These are phyloP conservation scores for Plestiodon gilberti DNA, from an alignment of 2,113 vertebrate genomes.

Conservation along the genomic window DNA sequence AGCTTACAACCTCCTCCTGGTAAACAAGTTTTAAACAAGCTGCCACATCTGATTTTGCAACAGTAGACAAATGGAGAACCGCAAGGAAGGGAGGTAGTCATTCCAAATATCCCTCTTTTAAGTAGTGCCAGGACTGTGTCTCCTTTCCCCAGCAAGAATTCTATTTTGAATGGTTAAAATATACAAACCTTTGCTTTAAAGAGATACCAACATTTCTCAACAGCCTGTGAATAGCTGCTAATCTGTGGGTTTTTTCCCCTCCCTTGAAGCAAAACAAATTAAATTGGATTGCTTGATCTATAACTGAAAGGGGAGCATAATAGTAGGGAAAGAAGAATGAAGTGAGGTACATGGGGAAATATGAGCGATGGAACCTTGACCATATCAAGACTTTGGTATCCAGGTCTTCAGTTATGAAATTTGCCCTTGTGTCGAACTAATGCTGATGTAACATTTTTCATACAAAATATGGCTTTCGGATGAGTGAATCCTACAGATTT, in stretches of 20 bases:
- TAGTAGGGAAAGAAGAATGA: background rate
- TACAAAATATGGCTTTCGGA: background rate
- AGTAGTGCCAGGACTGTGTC: conserved; percentile 24
- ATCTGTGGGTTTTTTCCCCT: background rate
- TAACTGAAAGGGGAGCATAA: background rate
- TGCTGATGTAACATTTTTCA: background rate
- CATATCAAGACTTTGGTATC: background rate
- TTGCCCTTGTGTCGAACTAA: background rate
- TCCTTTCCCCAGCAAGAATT: conserved; percentile 38
- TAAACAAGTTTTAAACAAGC: conserved; percentile 68
- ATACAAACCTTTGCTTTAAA: background rate
- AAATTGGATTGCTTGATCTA: background rate
- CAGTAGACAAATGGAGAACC: conserved; percentile 21
- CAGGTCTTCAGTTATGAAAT: background rate
- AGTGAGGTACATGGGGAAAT: background rate
- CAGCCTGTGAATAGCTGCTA: accelerated
- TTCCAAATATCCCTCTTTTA: background rate
- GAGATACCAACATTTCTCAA: background rate
- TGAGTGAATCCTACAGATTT: background rate
- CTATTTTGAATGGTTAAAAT: conserved; percentile 35
- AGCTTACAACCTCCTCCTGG: conserved; percentile 60
- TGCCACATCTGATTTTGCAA: conserved; percentile 63
- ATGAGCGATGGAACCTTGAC: background rate
- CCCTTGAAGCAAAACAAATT: background rate
- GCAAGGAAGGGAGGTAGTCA: conserved; percentile 37